Percentiles rank a stretch among this genome's conserved stretches.
Conservation (phyloP, 1,140 invertebrate genomes). For the Coenobita brevimanus region DNA sequence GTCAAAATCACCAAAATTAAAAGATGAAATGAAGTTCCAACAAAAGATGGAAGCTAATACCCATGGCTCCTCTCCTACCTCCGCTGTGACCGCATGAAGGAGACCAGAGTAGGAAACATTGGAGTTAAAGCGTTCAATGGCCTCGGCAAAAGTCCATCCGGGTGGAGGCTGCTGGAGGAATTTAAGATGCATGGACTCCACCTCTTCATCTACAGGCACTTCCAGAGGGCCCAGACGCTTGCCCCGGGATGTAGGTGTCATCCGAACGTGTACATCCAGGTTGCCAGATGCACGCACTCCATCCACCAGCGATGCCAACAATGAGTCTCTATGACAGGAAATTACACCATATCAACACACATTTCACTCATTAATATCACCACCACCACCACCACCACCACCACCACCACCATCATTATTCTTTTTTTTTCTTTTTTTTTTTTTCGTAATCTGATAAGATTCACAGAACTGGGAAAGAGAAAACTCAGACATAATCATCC, state of each 20-base stretch:
- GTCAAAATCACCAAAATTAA: no score
- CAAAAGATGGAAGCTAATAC: no score
- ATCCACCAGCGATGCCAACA: conserved; percentile 95
- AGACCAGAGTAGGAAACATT: conserved; percentile 98
- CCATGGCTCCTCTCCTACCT: no score
- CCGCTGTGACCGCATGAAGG: conserved; percentile 95
- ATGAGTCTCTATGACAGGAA: conserved; percentile 83
- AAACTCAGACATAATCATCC: no score
- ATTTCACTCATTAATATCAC: no score
- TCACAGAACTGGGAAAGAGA: no score
- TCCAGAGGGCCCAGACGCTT: conserved; percentile 91
- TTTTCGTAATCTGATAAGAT: no score
- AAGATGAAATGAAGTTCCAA: no score
- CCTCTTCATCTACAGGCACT: conserved; percentile 93
- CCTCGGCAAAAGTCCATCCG: conserved; percentile 78
- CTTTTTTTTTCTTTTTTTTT: no score
- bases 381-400: no score
- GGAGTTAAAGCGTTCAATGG: conserved; percentile 93
- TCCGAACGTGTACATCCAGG: conserved; percentile 96
- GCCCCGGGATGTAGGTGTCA: conserved; percentile 86
- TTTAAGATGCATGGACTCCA: conserved; percentile 90
- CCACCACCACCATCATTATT: no score
- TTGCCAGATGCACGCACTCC: conserved; percentile 97
- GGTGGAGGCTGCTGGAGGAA: conserved; percentile 85
- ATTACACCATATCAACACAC: conserved; percentile 31